Evolutionary conservation across 2,888 invertebrate genomes (phyloP).

Genomic region (Ichneumoninae sp.): DNA sequence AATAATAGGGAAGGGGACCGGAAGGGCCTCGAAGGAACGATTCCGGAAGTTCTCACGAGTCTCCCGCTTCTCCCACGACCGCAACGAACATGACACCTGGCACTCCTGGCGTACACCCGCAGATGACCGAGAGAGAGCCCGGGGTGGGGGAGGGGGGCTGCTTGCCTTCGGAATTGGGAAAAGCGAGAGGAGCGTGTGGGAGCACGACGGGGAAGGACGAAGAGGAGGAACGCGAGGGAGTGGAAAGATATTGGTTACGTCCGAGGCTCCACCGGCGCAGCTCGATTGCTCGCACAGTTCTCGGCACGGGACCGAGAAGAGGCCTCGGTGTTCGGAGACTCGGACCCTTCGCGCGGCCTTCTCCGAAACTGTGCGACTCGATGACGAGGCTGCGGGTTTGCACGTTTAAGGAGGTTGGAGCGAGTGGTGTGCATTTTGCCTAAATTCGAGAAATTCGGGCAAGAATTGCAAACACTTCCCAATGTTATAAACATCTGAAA

Average conservation of each 20-base stretch:
- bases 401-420: neutral
- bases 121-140: slow-evolving; percentile 71
- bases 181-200: slow-evolving; percentile 8
- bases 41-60: slow-evolving; percentile 85
- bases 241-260: slow-evolving; percentile 61
- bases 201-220: slow-evolving; percentile 20
- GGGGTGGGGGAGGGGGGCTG: slow-evolving; percentile 36
- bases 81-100: slow-evolving; percentile 84
- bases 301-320: slow-evolving; percentile 6
- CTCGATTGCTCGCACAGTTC: neutral
- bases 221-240: slow-evolving; percentile 4
- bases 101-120: slow-evolving; percentile 74
- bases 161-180: slow-evolving; percentile 17
- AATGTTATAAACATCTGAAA: no score
- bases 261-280: slow-evolving; percentile 68
- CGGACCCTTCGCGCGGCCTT: neutral
- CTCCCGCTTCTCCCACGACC: slow-evolving; percentile 83
- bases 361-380: neutral
- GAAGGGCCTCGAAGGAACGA: slow-evolving; percentile 80
- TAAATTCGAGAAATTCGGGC: no score
- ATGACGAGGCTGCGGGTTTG: neutral
- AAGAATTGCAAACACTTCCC: no score
- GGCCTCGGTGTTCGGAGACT: neutral
- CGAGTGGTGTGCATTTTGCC: no score
- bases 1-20: slow-evolving; percentile 82